Evolutionary conservation across 2,888 invertebrate species (phyloP), one percentile per base, ranked within the genome.

Genomic region (Malthinus seriepunctatus): DNA sequence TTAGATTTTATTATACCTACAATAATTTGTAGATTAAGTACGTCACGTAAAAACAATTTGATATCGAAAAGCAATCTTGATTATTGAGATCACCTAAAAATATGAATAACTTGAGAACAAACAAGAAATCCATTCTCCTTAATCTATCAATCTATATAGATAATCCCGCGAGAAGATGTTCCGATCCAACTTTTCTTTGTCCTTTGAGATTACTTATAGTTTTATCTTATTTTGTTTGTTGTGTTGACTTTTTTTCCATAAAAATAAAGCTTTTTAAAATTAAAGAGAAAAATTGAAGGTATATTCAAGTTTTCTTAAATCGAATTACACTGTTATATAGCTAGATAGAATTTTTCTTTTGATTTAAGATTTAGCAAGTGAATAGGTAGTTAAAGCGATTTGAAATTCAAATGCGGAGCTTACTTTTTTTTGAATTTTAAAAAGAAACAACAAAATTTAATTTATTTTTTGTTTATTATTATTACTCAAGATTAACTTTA

Each of bases 131-230:
- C 63, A 66, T 67, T 66, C 63, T 53, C 63, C 52, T 59, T 68
- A 67, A 68, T 66, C 67, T 63, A 50, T 57, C 68, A 67, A 67
- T 68, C 66, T 65, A 53, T 59, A 55, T 35, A 55, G 66, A 60
- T 67, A 68, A 68, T 68, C 67, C 64, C 56, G 33, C n/a, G 60
- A 57, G 60, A 63, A 64, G 62, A 55, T 51, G 57, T 59, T 56
- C 53, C 63, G 63, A 64, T 64, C 64, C 63, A 66, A 68, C 60
- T 66, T 60, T 23, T 23, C 53, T 49, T 53, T 56, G 52, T 49
- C 56, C 50, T 49, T 32, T 14, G 55, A 60, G 51, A 60, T 59
- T 51, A 46, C 59, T 55, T 54, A 58, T 49, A 45, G 49, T 49
- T 49, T 50, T 50, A 45, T 56, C 56, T 56, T 56, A 50, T 51